Base-by-base conservation (phyloP, 2,888 invertebrate genomes). In the Gisinianus flammeolus region DNA sequence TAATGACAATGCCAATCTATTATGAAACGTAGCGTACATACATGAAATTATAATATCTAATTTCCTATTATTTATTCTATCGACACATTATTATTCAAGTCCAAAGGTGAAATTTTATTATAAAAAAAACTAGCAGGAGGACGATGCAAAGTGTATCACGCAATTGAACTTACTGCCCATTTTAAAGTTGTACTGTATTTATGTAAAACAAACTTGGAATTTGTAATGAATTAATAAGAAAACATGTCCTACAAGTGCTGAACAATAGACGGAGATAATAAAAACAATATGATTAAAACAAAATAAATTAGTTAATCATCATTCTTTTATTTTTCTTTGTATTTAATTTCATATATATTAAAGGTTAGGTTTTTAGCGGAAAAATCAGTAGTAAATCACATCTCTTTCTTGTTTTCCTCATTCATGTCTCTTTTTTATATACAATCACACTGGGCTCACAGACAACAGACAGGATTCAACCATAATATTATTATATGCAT, bases 391-490 rank as follows among this genome's bases (percentile, higher is more conserved):
- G 19, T 44, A 44, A n/a, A 44, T 44, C 44, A 44, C 44, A 44
- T 44, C 44, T 44, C 44, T 44, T 44, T 44, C 8, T 44, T 44
- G 44, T 44, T 44, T 44, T 44, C 44, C 12, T 44, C 44, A 44
- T 44, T 62, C 62, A 3, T 28, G 2, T 62, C 62, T 28, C 44
- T 44, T 44, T 44, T 26, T 26, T 62, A 28, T 28, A 62, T 62
- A 62, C 22, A 22, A 62, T 58, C 62, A 62, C 28, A 62, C 24
- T 58, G 22, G 12, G 26, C 26, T 62, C 62, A 62, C 62, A 62
- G 62, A 62, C 62, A 62, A 62, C 62, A 62, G 24, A 62, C 62
- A 62, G 62, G 62, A 62, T 26, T 62, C 62, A 62, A 26, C 26
- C 62, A 62, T 35, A 8, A 35, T 35, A 35, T 35, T 35, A 19